Base-by-base conservation (phyloP, 2,113 vertebrate species). In the Panthera leo region DNA sequence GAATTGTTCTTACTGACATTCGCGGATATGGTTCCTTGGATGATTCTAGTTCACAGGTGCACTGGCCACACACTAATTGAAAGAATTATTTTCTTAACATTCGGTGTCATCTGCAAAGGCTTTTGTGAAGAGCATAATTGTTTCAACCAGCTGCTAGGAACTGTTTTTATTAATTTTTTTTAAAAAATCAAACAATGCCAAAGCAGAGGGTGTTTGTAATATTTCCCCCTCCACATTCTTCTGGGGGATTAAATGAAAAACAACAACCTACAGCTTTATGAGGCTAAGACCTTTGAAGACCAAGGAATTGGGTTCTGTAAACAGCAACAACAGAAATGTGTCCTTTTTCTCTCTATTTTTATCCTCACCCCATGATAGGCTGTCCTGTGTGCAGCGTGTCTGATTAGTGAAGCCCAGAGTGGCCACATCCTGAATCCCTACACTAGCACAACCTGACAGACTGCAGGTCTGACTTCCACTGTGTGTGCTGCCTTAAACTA, bases 61-160 rank as follows among this genome's bases (percentile, higher is more conserved):
- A 98, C 98, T 98, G 99, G 98, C 99, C 99, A 99, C 99, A 99
- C 99, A 99, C 99, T 99, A 99, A 99, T 99, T 99, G 98, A 98
- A 99, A 99, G 98, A 98, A 99, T 99, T 99, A 99, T 99, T 99
- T 99, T 99, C 99, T 98, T 99, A 99, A 99, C 99, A 98, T 98
- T 98, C 92, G 93, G 98, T 99, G 98, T 99, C 99, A 98, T 99
- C 99, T 98, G 98, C 97, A 98, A 98, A 98, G 96, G 84, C 98
- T 98, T 99, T 98, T 98, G 98, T 99, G 98, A 99, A 99, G 98
- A 98, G 98, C 94, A 78, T 98, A 98, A 99, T 99, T 99, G 99
- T 99, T 99, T 98, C 96, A 98, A 98, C 97, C 99, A 99, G 98
- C 99, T 99, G 99, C 97, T 98, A 97, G 93, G 94, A 97, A 96